These are phyloP conservation scores for Watsonalla binaria DNA, from an alignment of 2,888 invertebrate species.

Conservation along the genomic window DNA sequence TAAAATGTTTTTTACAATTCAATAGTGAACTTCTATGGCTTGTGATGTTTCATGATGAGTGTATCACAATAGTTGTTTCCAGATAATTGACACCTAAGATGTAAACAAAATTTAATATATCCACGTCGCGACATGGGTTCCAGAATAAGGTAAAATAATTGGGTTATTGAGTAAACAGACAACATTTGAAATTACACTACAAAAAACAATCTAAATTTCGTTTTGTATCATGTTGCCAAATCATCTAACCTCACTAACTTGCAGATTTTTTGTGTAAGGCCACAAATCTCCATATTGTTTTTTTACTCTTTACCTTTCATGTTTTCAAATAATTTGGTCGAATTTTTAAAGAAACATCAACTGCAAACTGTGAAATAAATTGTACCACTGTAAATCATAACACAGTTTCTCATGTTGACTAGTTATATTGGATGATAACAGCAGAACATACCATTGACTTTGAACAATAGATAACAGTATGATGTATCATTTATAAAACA, in stretches of 20 bases:
- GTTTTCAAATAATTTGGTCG: neutral
- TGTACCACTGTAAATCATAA: too few species aligned
- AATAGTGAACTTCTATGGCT: conserved; percentile 55
- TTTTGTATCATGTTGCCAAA: neutral
- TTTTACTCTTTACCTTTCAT: conserved; percentile 24
- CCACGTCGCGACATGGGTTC: conserved; percentile 74
- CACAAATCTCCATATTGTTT: conserved; percentile 27
- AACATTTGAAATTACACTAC: too few species aligned
- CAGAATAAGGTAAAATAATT: conserved; percentile 58
- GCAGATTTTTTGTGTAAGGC: conserved; percentile 3
- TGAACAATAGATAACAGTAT: neutral
- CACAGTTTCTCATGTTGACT: too few species aligned
- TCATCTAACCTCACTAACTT: neutral
- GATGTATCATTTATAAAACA: neutral
- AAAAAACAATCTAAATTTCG: neutral
- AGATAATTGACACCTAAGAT: conserved; percentile 41
- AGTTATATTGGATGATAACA: too few species aligned
- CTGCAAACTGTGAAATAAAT: too few species aligned
- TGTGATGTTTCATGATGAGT: conserved; percentile 53
- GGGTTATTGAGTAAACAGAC: conserved; percentile 5
- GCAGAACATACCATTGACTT: neutral
- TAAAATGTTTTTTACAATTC: conserved; percentile 32
- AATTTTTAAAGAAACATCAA: too few species aligned
- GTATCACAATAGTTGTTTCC: conserved; percentile 22
- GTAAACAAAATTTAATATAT: conserved; percentile 51